Evolutionary conservation across 2,888 invertebrate species (phyloP).

Genomic region (Encarsia formosa): DNA sequence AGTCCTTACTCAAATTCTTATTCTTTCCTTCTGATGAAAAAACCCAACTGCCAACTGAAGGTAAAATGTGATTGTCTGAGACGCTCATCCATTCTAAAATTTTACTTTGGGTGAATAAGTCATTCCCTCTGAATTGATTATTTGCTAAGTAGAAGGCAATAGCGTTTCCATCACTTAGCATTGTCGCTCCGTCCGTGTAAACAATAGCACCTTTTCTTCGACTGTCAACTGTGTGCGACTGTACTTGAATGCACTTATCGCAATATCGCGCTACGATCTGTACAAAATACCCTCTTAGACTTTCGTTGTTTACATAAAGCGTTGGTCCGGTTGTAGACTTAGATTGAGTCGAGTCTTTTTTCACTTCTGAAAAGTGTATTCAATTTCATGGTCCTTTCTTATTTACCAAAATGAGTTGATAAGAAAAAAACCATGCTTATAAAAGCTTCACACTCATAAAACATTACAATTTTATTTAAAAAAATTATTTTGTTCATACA

Average conservation of each 20-base stretch:
- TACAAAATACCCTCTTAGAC: conserved; percentile 34
- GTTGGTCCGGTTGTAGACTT: conserved; percentile 16
- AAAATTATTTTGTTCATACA: no score
- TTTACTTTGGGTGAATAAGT: conserved; percentile 40
- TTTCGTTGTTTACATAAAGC: conserved; percentile 34
- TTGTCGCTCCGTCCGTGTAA: conserved; percentile 35
- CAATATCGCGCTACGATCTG: conserved; percentile 42
- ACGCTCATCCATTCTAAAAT: conserved; percentile 51
- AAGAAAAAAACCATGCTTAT: no score
- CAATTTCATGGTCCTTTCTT: no score
- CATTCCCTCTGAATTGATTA: conserved; percentile 37
- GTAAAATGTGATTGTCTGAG: conserved; percentile 47
- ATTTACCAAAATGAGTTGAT: no score
- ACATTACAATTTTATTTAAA: no score
- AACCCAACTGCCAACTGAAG: conserved; percentile 40
- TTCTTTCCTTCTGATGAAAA: conserved; percentile 30
- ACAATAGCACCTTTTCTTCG: conserved; percentile 22
- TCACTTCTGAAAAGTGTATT: conserved; percentile 12
- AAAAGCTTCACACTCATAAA: no score
- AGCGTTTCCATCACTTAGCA: conserved; percentile 41
- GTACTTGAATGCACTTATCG: conserved; percentile 33
- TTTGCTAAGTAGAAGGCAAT: conserved; percentile 47
- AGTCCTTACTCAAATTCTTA: conserved; percentile 7
- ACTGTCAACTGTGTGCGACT: conserved; percentile 18
- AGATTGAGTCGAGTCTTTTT: conserved; percentile 1